Conservation (phyloP, 1,140 invertebrate species). For the Ruditapes philippinarum region DNA sequence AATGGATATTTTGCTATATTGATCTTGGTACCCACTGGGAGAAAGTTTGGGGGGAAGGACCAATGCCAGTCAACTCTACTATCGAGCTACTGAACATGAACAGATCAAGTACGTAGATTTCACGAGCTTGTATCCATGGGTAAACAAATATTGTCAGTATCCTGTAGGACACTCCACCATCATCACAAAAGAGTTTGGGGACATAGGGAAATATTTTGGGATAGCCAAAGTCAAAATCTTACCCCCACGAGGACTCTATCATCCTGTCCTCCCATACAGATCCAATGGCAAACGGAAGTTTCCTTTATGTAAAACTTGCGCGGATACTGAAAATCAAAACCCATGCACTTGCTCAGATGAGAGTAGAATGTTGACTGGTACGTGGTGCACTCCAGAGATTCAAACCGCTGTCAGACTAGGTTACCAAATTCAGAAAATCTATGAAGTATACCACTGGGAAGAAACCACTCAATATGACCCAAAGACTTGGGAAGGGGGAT, state of each 20-base stretch:
- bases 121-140: conserved; percentile 61
- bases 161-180: conserved; percentile 84
- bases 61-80: conserved; percentile 78
- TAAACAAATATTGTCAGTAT: conserved; percentile 74
- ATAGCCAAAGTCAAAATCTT: conserved; percentile 74
- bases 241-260: conserved; percentile 67
- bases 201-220: conserved; percentile 73
- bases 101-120: too few relatives aligned
- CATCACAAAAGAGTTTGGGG: conserved; percentile 75
- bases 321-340: background rate
- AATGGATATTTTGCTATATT: background rate
- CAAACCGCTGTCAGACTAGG: conserved; percentile 3
- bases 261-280: conserved; percentile 59
- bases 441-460: conserved; percentile 83
- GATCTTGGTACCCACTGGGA: too few relatives aligned
- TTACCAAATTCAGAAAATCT: conserved; percentile 83
- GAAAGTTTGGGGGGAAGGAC: conserved; percentile 84
- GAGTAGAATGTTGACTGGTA: conserved; percentile 77
- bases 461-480: conserved; percentile 57
- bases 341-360: conserved; percentile 50
- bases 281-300: conserved; percentile 25
- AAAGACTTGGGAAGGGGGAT: background rate
- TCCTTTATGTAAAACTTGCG: background rate
- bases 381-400: conserved; percentile 12
- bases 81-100: too few relatives aligned